A percentile compares a stretch with the other conserved stretches of the same genome.
Conservation (phyloP, 2,888 invertebrate species). For the Diaphora mendica region DNA sequence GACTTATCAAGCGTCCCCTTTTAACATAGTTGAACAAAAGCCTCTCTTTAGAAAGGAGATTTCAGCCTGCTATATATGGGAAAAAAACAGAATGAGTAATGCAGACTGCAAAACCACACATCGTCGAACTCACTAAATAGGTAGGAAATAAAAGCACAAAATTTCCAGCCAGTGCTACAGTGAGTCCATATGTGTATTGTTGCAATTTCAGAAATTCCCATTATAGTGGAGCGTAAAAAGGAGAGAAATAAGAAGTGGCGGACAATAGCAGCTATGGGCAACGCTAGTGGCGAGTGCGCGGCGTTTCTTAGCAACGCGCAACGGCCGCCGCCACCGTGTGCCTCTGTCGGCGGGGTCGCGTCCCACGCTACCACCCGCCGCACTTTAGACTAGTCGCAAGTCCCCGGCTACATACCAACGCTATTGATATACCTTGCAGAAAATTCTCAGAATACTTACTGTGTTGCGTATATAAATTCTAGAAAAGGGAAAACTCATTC, state of each 20-base stretch:
- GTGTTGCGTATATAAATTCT: conserved; percentile 29
- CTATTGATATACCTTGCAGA: conserved; percentile 32
- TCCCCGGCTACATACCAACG: conserved; percentile 17
- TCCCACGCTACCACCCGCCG: conserved; percentile 18
- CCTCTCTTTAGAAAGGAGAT: no score
- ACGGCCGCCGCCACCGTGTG: conserved; percentile 41
- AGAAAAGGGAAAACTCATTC: conserved; percentile 26
- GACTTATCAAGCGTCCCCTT: not conserved
- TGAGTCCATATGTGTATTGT: conserved; percentile 80
- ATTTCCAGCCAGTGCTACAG: conserved; percentile 63
- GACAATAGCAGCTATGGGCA: conserved; percentile 66
- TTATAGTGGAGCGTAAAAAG: conserved; percentile 79
- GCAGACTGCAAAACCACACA: conserved; percentile 38
- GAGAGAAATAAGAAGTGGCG: conserved; percentile 78
- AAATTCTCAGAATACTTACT: conserved; percentile 45
- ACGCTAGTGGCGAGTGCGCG: conserved; percentile 37
- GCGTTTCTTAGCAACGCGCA: conserved; percentile 64
- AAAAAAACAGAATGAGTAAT: not conserved
- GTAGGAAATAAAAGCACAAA: conserved; percentile 42
- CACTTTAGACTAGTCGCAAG: conserved; percentile 16
- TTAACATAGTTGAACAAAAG: no score
- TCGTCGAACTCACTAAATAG: conserved; percentile 37
- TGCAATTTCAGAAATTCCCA: conserved; percentile 85
- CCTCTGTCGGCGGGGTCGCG: conserved; percentile 13
- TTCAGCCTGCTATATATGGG: not conserved